Percentiles rank a stretch among this genome's conserved stretches.
Conservation (phyloP, 1,140 invertebrate species). For the Latrodectus geometricus region DNA sequence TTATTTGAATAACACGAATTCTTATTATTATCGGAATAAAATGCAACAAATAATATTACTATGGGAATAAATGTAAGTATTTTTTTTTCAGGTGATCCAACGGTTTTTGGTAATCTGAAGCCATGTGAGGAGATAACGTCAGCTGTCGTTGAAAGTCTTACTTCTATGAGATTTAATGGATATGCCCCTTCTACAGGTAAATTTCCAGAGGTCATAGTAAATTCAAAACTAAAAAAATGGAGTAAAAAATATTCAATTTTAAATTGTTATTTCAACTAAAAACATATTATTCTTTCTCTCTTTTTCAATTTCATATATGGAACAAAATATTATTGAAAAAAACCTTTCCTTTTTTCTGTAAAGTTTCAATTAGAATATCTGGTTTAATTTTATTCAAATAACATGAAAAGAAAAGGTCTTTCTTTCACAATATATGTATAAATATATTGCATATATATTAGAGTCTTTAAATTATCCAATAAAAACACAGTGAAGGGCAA, state of each 20-base stretch:
- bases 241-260: neutral
- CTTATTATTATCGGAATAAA: no score
- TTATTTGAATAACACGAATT: no score
- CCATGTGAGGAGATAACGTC: slow-evolving; percentile 84
- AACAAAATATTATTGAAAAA: neutral
- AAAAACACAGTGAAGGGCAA: no score
- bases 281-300: no score
- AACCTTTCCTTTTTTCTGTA: neutral
- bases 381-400: no score
- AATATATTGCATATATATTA: no score
- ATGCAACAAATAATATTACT: no score
- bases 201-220: no score
- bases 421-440: no score
- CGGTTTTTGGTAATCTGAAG: slow-evolving; percentile 92
- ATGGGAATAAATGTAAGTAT: neutral
- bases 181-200: slow-evolving; percentile 78
- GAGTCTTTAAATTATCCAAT: no score
- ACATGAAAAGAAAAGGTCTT: no score
- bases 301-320: neutral
- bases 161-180: slow-evolving; percentile 82
- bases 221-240: neutral
- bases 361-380: neutral
- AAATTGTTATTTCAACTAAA: neutral
- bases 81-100: slow-evolving; percentile 86
- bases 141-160: slow-evolving; percentile 82